Percentiles rank a stretch among this genome's conserved stretches.
These are phyloP conservation scores for Chitala chitala DNA, from an alignment of 2,113 vertebrate genomes.

Conservation along the genomic window DNA sequence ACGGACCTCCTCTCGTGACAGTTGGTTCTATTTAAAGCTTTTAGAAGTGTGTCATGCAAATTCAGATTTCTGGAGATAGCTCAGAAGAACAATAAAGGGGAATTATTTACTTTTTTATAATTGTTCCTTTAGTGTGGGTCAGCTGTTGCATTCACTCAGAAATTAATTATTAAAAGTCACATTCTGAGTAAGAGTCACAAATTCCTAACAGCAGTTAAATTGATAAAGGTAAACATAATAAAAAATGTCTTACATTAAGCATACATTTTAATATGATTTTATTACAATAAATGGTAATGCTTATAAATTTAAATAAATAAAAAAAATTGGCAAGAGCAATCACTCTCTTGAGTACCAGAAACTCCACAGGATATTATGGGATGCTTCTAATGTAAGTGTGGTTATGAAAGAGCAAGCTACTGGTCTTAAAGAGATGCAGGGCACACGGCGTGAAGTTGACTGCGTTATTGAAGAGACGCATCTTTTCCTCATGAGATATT, in stretches of 20 bases:
- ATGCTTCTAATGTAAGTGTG: not conserved
- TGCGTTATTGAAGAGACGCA: not conserved
- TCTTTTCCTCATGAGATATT: not conserved
- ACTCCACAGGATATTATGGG: not conserved
- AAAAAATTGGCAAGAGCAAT: no score
- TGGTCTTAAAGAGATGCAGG: not conserved
- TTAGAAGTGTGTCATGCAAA: constrained; percentile 14
- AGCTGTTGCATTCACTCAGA: not conserved
- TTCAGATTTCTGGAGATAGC: constrained; percentile 10
- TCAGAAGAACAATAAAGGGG: not conserved
- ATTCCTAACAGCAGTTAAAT: no score
- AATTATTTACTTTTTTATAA: constrained; percentile 5
- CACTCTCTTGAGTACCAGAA: not conserved
- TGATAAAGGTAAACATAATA: no score
- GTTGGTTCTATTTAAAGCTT: constrained; percentile 14
- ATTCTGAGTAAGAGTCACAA: not conserved
- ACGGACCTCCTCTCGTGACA: constrained; percentile 18
- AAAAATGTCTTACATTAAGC: no score
- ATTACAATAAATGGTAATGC: no score
- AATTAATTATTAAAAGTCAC: not conserved
- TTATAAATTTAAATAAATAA: no score
- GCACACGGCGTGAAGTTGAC: not conserved
- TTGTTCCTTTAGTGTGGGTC: constrained; percentile 5
- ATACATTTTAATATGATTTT: no score
- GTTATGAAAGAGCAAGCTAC: not conserved